Percentiles rank a stretch among this genome's conserved stretches.
phyloP scores from a whole-genome alignment of 1,140 invertebrate genomes.

The Pararge aegeria region DNA sequence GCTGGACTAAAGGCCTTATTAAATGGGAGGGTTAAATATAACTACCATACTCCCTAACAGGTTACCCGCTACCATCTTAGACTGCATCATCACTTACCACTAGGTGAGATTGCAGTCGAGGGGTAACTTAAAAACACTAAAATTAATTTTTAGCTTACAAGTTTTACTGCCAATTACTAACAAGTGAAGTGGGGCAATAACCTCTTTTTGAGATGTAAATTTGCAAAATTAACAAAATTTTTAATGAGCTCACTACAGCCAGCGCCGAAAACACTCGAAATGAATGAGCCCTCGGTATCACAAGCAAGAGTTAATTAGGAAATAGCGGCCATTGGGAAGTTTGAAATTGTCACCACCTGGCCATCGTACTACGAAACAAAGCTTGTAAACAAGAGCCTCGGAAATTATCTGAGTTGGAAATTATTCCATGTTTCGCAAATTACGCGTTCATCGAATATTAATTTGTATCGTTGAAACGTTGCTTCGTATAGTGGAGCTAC shows the following conservation, averaged over 20 bases:
- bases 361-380: constrained; percentile 41
- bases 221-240: constrained; percentile 21
- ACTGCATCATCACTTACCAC: no score
- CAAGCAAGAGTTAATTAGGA: constrained; percentile 51
- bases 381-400: constrained; percentile 35
- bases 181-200: constrained; percentile 4
- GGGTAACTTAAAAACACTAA: no score
- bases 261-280: constrained; percentile 20
- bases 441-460: constrained; percentile 37
- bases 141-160: neutral
- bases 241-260: constrained; percentile 24
- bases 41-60: no score
- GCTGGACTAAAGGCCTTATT: no score
- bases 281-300: constrained; percentile 34
- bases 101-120: no score
- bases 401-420: constrained; percentile 36
- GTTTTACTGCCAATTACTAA: constrained; percentile 1
- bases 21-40: no score
- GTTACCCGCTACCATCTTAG: no score
- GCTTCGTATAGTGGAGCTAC: neutral
- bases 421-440: constrained; percentile 39
- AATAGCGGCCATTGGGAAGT: constrained; percentile 43
- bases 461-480: constrained; percentile 16
- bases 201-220: constrained; percentile 13
- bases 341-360: constrained; percentile 51